These are phyloP conservation scores for Anastrepha ludens DNA, from an alignment of 1,140 invertebrate genomes.

Conservation along the genomic window DNA sequence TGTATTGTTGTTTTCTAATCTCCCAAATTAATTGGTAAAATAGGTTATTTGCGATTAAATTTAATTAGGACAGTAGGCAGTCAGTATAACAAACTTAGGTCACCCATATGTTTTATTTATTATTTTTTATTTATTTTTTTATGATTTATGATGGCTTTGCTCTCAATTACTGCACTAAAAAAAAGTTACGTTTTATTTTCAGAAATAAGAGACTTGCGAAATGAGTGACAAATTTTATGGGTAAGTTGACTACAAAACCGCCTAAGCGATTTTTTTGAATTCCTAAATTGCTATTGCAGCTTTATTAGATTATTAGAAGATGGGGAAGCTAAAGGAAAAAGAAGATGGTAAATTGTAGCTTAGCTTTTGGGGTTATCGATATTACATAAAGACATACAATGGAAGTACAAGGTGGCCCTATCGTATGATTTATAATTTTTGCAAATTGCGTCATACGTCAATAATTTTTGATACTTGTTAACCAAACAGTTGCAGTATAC, in stretches of 20 bases:
- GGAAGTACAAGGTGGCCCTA: no score
- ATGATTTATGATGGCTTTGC: neutral
- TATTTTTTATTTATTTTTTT: neutral
- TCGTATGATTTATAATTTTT: no score
- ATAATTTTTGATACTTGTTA: no score
- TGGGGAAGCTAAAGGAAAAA: no score
- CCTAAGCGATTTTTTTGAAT: no score
- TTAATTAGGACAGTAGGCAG: neutral
- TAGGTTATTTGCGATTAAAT: conserved; percentile 25
- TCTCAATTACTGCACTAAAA: neutral
- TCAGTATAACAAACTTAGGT: neutral
- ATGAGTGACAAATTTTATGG: conserved; percentile 52
- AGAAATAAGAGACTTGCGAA: conserved; percentile 27
- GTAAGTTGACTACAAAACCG: neutral
- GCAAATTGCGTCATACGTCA: no score
- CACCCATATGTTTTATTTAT: neutral
- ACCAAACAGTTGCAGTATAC: no score
- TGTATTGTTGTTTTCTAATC: neutral
- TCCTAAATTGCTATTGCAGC: no score
- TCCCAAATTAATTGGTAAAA: neutral
- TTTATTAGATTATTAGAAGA: no score
- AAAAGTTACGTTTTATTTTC: neutral
- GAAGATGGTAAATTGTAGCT: no score
- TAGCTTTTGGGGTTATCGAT: no score
- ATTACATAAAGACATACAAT: no score